Conservation (phyloP, 2,888 invertebrate species). For the Protodeltote pygarga region DNA sequence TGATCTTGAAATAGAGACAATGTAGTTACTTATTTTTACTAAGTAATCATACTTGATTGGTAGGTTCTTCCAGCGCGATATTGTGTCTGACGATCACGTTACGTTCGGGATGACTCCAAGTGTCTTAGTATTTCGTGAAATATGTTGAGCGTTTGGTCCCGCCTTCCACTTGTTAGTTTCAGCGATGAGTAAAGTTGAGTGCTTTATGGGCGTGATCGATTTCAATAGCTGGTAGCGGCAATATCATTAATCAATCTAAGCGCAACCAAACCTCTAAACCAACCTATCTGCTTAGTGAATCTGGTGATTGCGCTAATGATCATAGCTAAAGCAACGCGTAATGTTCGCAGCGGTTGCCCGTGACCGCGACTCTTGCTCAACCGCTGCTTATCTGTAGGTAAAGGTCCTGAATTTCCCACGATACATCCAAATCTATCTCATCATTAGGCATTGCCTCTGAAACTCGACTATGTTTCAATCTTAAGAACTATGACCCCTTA, state of each 20-base stretch:
- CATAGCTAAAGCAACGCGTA: slow-evolving; percentile 48
- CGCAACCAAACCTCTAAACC: slow-evolving; percentile 2
- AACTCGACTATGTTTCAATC: slow-evolving; percentile 18
- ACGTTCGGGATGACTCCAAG: no score
- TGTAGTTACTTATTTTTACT: no score
- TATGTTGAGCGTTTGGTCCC: no score
- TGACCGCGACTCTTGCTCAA: slow-evolving; percentile 60
- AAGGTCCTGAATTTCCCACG: slow-evolving; percentile 58
- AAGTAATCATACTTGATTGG: no score
- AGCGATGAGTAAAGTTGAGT: no score
- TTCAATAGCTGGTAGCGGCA: no score
- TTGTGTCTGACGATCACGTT: no score
- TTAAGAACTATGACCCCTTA: slow-evolving; percentile 1
- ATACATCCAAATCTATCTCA: slow-evolving; percentile 18
- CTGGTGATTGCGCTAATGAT: slow-evolving; percentile 23
- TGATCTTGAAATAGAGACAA: no score
- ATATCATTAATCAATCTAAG: slow-evolving; percentile 8
- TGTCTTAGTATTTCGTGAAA: no score
- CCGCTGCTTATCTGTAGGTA: slow-evolving; percentile 25
- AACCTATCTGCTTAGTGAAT: slow-evolving; percentile 23
- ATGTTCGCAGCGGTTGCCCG: slow-evolving; percentile 53
- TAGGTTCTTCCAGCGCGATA: no score
- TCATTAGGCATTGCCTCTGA: slow-evolving; percentile 25
- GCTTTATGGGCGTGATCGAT: no score
- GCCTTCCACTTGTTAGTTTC: no score